Evolutionary conservation across 2,888 invertebrate species (phyloP), one percentile per base, ranked within the genome.

Genomic region (Habrosyne pyritoides): DNA sequence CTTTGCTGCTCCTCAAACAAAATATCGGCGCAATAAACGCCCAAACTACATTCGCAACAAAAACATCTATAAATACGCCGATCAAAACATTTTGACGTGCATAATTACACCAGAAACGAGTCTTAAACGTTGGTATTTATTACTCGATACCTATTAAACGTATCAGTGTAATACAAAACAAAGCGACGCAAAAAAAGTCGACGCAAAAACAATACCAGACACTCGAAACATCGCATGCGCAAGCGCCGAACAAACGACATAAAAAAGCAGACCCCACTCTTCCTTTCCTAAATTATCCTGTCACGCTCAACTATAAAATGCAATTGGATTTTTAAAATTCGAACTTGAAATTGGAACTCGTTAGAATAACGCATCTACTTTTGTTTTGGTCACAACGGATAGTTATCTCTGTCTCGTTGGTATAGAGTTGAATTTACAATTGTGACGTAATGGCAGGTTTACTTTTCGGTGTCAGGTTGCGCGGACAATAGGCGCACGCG

Each of bases 231-330:
- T 87, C 84, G 84, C 84, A 83, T 82, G 79, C 75, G 67, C 71
- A 68, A 61, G 64, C 28, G 60, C 71, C 69, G 66, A 64, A 64
- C 59, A 62, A 65, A 63, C 61, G 61, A 67, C 66, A 74, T 79
- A 84, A 79, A 80, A 77, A 71, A 66, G 70, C 71, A 64, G 75
- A 71, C 71, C 72, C 75, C 79, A 81, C 77, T 83, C 83, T 83
- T 84, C 85, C 87, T 86, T 89, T 86, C 86, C 79, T 89, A 91
- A 90, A 91, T 91, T 91, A 91, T 91, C 90, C 91, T 91, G 91
- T 91, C 91, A 91, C 88, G 91, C 86, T 89, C 84, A 85, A 81
- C 89, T 90, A 91, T 91, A 89, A 89, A 90, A 89, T 90, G 90
- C 91, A 91, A 91, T 91, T 91, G 91, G 87, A 78, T 86, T 84